Evolutionary conservation across 2,888 invertebrate genomes (phyloP), one percentile per base, ranked within the genome.

Genomic region (Cyaniris semiargus): DNA sequence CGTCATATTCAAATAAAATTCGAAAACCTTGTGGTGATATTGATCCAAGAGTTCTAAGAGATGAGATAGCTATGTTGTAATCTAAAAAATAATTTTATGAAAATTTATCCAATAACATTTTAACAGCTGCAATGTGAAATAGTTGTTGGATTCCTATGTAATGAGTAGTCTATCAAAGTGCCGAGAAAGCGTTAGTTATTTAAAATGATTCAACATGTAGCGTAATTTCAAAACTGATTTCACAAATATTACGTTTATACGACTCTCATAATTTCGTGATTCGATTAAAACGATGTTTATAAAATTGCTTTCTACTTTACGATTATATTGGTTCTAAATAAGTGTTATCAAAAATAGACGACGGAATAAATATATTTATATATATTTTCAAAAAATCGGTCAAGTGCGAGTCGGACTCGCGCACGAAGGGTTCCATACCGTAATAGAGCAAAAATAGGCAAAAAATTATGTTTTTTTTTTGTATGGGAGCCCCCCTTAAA

Each of bases 181-280:
- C 84, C 84, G 89, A 85, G 87, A 87, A 89, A 87, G 86, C 84
- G 83, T 83, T 83, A 89, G 88, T 86, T 89, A 88, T 89, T 90
- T 89, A 87, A 87, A 88, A 85, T 86, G 84, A 86, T 84, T 85
- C 84, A 82, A 84, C 84, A 86, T 82, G 83, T 84, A 79, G 27
- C 27, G 66, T 66, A 66, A 66, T 31, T 66, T 66, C 66, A 66
- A 66, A 27, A 3, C 27, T 31, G 27, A 31, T 66, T 66, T 31
- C 31, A 66, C 66, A 66, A 66, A 27, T 66, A 15, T 21, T 2
- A 56, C n/a, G 21, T 60, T 58, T 21, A 58, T n/a, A 21, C 58
- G 58, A 60, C 60, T 27, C 15, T 66, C 27, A 27, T 15, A 66
- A 66, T 31, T 66, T 66, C 1, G 3, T 13, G 23, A 10, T 60